Base-by-base conservation (phyloP, 1,140 invertebrate genomes). In the Plodia interpunctella region DNA sequence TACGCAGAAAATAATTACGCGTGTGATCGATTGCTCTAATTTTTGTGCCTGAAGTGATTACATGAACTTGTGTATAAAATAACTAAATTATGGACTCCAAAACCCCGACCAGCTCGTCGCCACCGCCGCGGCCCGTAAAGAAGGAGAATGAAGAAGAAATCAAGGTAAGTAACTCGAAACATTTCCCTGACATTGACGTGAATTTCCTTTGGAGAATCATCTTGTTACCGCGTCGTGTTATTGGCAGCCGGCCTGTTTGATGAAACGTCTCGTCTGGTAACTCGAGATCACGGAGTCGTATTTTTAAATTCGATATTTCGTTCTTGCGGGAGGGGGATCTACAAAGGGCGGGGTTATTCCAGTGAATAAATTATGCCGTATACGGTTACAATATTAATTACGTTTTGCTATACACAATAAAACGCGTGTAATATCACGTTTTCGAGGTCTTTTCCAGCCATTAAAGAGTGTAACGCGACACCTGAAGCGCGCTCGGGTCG, bases 71-170 rank as follows among this genome's bases (percentile, higher is more conserved):
- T 55, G 49, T 2, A 32, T 1, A 3, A 51, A 66, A 59, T n/a
- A 55, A 54, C 64, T 18, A 76, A 70, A 62, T 21, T n/a, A 90
- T 90, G 88, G 82, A 80, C 69, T 82, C 68, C 63, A 84, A 81
- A 64, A 70, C 75, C 13, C 66, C 78, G 8, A 57, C 57, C 6
- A 75, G 83, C 19, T 61, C 77, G n/a, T 66, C 76, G 28, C 75
- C 84, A 30, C 81, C 88, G 20, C 77, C 81, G 5, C 73, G 78
- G 58, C 60, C 81, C 11, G 81, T 91, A 66, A 91, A 91, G 76
- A 91, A 91, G 70, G 88, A 91, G 65, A 88, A 85, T 60, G 90
- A 91, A 76, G 90, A 91, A 75, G 90, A 91, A 76, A 91, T 90
- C 60, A 91, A 91, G 85, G 90, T 91, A 78, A 74, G 67, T 60